Evolutionary conservation across 2,113 vertebrate species (phyloP).

Genomic region (Chloroceryle aenea): DNA sequence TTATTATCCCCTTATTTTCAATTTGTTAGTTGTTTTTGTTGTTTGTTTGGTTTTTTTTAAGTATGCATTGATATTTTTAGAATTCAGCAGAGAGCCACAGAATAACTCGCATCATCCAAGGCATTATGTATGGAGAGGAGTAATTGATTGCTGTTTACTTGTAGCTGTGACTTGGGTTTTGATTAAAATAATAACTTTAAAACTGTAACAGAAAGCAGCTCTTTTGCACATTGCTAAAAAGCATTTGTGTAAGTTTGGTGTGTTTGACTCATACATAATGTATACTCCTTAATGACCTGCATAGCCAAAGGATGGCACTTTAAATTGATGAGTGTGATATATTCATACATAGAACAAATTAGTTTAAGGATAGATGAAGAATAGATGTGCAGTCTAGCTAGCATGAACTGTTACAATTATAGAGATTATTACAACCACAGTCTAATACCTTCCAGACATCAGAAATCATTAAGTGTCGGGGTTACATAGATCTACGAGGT

Average conservation of each 20-base stretch:
- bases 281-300: constrained; percentile 73
- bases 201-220: constrained; percentile 23
- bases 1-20: neutral
- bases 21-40: neutral
- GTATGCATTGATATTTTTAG: neutral
- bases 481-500: constrained; percentile 22
- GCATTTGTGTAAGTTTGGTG: constrained; percentile 58
- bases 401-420: constrained; percentile 75
- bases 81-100: neutral
- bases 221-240: constrained; percentile 65
- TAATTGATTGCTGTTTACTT: constrained; percentile 61
- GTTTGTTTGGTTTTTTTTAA: neutral
- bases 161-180: constrained; percentile 56
- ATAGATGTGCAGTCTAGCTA: constrained; percentile 73
- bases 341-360: constrained; percentile 78
- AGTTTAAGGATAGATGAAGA: constrained; percentile 79
- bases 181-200: constrained; percentile 41
- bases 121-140: neutral
- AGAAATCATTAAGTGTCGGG: constrained; percentile 59
- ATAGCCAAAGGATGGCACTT: constrained; percentile 74
- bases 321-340: constrained; percentile 80
- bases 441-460: constrained; percentile 70
- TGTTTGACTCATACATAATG: constrained; percentile 76
- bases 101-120: neutral
- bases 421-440: constrained; percentile 73